These are phyloP conservation scores for Naso thynnoides DNA, from an alignment of 2,797 vertebrate genomes.

Conservation along the genomic window DNA sequence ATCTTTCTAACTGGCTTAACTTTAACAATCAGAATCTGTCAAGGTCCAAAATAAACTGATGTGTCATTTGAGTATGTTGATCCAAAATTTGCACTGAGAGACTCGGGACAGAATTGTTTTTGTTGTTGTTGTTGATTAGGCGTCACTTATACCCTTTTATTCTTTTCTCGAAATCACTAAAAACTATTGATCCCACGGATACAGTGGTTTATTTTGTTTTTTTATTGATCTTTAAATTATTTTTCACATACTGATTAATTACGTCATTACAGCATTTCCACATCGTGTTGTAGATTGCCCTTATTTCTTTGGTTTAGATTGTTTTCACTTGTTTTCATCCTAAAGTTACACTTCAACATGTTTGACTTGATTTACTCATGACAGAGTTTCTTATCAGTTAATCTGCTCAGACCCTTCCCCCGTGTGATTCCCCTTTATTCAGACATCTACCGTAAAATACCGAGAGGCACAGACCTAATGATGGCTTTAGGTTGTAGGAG, in stretches of 20 bases:
- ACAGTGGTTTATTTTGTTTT: slow-evolving; percentile 28
- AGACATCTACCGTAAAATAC: slow-evolving; percentile 6
- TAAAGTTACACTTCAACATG: slow-evolving; percentile 1
- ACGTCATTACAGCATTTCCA: slow-evolving; percentile 8
- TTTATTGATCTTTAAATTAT: slow-evolving; percentile 26
- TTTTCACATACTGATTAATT: slow-evolving; percentile 40
- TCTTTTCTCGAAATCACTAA: slow-evolving; percentile 3
- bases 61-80: slow-evolving; percentile 9
- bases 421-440: slow-evolving; percentile 12
- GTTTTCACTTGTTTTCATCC: neutral
- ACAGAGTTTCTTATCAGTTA: neutral
- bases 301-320: slow-evolving; percentile 14
- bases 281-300: neutral
- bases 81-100: neutral
- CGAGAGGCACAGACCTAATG: neutral
- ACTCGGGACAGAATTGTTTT: neutral
- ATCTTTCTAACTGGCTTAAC: slow-evolving; percentile 21
- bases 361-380: slow-evolving; percentile 19
- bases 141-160: neutral
- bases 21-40: slow-evolving; percentile 19
- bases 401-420: neutral
- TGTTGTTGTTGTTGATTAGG: slow-evolving; percentile 26
- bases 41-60: slow-evolving; percentile 5
- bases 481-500: neutral
- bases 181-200: slow-evolving; percentile 18